Conservation (phyloP, 2,888 invertebrate genomes). For the Erebia ligea region DNA sequence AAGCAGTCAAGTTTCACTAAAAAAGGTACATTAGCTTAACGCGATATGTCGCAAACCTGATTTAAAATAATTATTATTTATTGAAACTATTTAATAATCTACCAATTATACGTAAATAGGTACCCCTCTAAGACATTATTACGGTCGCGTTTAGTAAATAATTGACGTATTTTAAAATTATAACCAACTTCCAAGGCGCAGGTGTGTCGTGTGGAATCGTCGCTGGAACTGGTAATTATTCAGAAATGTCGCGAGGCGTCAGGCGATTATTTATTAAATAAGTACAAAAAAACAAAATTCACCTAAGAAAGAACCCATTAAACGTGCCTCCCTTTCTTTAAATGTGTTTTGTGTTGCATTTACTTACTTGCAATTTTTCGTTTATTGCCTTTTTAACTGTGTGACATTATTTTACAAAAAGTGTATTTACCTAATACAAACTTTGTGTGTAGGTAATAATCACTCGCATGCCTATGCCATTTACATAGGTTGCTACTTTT, state of each 20-base stretch:
- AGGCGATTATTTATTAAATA: slow-evolving; percentile 45
- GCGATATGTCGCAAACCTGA: background rate
- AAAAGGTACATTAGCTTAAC: background rate
- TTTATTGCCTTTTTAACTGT: background rate
- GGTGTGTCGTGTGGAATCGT: slow-evolving; percentile 45
- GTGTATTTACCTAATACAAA: background rate
- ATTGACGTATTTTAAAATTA: slow-evolving; percentile 38
- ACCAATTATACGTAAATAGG: slow-evolving; percentile 16
- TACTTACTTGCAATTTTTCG: slow-evolving; percentile 31
- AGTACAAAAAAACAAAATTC: slow-evolving; percentile 30
- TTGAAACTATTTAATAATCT: slow-evolving; percentile 9
- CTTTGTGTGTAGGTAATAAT: too few relatives aligned
- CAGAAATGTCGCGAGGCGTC: slow-evolving; percentile 68
- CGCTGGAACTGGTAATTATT: slow-evolving; percentile 57
- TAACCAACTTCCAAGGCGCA: slow-evolving; percentile 48
- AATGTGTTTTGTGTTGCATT: slow-evolving; percentile 32
- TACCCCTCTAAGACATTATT: slow-evolving; percentile 22
- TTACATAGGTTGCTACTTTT: background rate
- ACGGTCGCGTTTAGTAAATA: slow-evolving; percentile 31
- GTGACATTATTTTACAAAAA: background rate
- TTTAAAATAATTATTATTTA: slow-evolving; percentile 9
- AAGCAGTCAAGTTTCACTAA: too few relatives aligned
- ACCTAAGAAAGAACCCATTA: slow-evolving; percentile 33
- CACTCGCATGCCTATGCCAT: background rate
- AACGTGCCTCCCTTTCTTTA: slow-evolving; percentile 36